Evolutionary conservation across 1,140 invertebrate genomes (phyloP), one percentile per base, ranked within the genome.

Genomic region (Penaeus indicus): DNA sequence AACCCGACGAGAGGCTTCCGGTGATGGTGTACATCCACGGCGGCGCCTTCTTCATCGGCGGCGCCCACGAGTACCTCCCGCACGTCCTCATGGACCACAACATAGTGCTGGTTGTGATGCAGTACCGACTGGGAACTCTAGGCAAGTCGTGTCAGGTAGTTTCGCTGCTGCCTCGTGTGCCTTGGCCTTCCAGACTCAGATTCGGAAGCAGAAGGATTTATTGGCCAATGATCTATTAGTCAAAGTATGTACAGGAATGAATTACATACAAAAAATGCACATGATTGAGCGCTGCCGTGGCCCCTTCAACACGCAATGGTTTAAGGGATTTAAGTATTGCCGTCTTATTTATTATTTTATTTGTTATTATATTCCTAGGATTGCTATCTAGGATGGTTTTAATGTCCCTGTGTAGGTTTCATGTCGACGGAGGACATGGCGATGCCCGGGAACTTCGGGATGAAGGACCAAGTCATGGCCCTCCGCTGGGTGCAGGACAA

Each of bases 11-110:
- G 0, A 27, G 32, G 47, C 54, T 88, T 19, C 86, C 86, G 25
- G 67, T 88, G 22, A 88, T 88, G 86, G 60, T 88, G 18, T 88
- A 47, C 18, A 61, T 88, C 47, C 86, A 88, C 54, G 86, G 86
- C 16, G 86, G 86, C 16, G 86, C 38, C 1, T 88, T 25, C 42
- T 38, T 83, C 2, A 11, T 13, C n/a, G 86, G 86, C 25, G 54
- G 79, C 64, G n/a, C 64, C 19, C 8, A 21, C 8, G 80, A 88
- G 54, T 88, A 88, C 22, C 64, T 67, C 3, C 86, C 86, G 38
- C 54, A 88, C 64, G 80, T 83, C 21, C n/a, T 88, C 18, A 62
- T 88, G 21, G 75, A 88, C 79, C 47, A 83, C 21, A 60, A 88
- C 60, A 69, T 88, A 19, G 80, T 88, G 22, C 67, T 88, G n/a